Base-by-base conservation (phyloP, 2,797 vertebrate species). In the Ctenochaetus hawaiiensis region DNA sequence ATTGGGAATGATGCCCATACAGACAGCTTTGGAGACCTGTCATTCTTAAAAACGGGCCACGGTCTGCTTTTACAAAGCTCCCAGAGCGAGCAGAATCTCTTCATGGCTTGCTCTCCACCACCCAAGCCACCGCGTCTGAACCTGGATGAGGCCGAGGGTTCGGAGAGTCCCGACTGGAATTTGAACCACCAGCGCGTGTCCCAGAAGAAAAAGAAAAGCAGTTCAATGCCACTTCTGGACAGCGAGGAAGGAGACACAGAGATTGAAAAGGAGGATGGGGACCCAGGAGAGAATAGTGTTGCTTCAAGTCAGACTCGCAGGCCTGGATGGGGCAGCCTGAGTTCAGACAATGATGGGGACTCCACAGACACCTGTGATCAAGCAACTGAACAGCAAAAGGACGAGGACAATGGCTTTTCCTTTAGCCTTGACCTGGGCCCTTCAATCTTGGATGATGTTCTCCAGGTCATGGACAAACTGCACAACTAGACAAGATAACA, bases 91-190 rank as follows among this genome's bases (percentile, higher is more conserved):
- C 95, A 96, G 87, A 97, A 97, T 85, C 88, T 97, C 37, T 94
- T 96, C 80, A 87, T 96, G 84, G 91, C 94, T 69, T 95, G 96
- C 85, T 92, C 90, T 0, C 92, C 97, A 0, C 98, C 98, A 1
- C 97, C 97, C 22, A 99, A 99, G 77, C 97, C 97, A 0, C 97
- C 98, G 0, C 97, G 97, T 10, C 93, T 99, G 47, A 97, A 97
- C 91, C 85, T 96, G 79, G 95, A 96, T 22, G 96, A 87, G 41
- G 45, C 56, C 0, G 92, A 96, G 78, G 87, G 92, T 80, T 75
- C 93, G 66, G 90, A 95, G 86, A 94, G 89, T 76, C 89, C 77
- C 0, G 72, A 87, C 67, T 72, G 80, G 88, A 12, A 56, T 41
- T 68, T 64, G 37, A 85, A 90, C 70, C 54, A 9, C 7, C 73